Evolutionary conservation across 2,888 invertebrate genomes (phyloP).

Genomic region (Drosophila mayaguana): DNA sequence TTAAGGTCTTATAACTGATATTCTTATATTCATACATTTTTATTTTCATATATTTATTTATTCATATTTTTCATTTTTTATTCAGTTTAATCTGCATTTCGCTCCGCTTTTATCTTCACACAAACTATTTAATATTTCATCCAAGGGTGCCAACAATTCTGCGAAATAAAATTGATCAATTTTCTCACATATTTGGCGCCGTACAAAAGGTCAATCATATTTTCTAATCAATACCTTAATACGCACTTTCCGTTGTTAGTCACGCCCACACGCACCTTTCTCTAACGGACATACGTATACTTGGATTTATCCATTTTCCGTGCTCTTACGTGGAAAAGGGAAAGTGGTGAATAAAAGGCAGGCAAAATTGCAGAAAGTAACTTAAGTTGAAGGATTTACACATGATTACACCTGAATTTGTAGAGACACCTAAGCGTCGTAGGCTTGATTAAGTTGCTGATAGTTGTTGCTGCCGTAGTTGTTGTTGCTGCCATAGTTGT

Average conservation of each 20-base stretch:
- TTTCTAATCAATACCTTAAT: conserved; percentile 36
- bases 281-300: conserved; percentile 46
- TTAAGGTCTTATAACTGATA: too few relatives aligned
- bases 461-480: conserved; percentile 3
- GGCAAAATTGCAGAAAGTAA: conserved; percentile 48
- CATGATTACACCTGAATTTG: conserved; percentile 66
- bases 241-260: conserved; percentile 2
- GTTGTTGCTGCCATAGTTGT: conserved; percentile 1
- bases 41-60: neutral
- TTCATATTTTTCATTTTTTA: neutral
- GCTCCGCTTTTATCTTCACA: neutral
- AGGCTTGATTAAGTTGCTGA: conserved; percentile 44
- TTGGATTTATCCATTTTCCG: conserved; percentile 37
- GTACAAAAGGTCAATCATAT: conserved; percentile 26
- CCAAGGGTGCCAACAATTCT: neutral
- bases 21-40: neutral
- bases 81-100: neutral
- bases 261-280: conserved; percentile 6
- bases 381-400: conserved; percentile 68
- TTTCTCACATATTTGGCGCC: neutral
- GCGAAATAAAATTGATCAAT: conserved; percentile 11
- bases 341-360: conserved; percentile 6
- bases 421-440: conserved; percentile 24
- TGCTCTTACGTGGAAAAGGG: conserved; percentile 17
- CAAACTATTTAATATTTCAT: neutral